phyloP scores from a whole-genome alignment of 2,888 invertebrate genomes.

The Pecten maximus region DNA sequence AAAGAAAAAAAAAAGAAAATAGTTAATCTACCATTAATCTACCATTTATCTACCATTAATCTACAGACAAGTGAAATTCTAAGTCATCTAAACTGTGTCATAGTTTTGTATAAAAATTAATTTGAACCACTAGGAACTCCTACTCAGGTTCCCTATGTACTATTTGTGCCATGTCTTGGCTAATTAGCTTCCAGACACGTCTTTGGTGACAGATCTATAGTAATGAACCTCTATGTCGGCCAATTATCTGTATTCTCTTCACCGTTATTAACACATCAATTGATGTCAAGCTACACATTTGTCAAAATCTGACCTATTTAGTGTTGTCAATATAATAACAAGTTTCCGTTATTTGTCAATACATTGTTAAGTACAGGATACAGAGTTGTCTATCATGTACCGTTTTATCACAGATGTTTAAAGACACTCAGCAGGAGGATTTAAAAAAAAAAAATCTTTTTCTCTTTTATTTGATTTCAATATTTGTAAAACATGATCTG shows the following conservation, averaged over 20 bases:
- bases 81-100: no score
- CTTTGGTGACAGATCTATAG: neutral
- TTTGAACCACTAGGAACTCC: neutral
- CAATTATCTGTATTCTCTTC: neutral
- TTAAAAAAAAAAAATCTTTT: no score
- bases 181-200: neutral
- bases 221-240: neutral
- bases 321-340: neutral
- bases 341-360: neutral
- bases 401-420: no score
- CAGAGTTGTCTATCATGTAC: neutral
- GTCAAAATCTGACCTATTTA: neutral
- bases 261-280: neutral
- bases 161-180: neutral
- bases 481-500: no score
- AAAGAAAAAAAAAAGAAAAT: no score
- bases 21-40: no score
- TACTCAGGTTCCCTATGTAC: neutral
- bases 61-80: no score
- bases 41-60: no score
- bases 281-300: neutral
- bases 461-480: no score
- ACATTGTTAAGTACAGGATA: neutral
- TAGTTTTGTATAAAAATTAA: no score
- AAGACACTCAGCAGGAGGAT: no score